These are phyloP conservation scores for Liasis olivaceus DNA, from an alignment of 2,797 vertebrate species.

Conservation along the genomic window DNA sequence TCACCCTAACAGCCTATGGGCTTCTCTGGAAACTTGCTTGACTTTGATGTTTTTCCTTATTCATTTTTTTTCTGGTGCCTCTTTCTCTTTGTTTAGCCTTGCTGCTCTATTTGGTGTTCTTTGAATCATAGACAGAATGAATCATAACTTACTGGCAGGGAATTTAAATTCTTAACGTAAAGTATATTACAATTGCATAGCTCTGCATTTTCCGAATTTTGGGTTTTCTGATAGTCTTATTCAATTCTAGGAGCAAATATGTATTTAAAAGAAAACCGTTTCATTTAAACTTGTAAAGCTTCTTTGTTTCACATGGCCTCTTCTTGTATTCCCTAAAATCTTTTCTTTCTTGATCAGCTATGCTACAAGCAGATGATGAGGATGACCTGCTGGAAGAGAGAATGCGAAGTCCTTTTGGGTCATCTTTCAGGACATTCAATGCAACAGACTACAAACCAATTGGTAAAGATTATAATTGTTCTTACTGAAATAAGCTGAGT, in stretches of 20 bases:
- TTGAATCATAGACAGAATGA: neutral
- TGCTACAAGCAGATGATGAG: slow-evolving; percentile 98
- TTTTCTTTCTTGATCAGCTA: slow-evolving; percentile 78
- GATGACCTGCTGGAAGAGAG: slow-evolving; percentile 97
- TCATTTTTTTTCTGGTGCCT: neutral
- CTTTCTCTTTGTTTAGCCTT: neutral
- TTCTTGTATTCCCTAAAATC: neutral
- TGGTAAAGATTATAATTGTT: slow-evolving; percentile 75
- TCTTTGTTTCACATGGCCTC: neutral
- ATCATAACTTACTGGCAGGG: neutral
- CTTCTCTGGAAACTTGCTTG: slow-evolving; percentile 2
- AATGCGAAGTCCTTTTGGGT: slow-evolving; percentile 98
- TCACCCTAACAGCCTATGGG: neutral
- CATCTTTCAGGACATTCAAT: slow-evolving; percentile 97
- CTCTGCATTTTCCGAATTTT: neutral
- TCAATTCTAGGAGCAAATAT: neutral
- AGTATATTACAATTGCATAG: neutral
- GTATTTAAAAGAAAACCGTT: neutral
- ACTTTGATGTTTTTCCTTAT: neutral
- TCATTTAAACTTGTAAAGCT: neutral
- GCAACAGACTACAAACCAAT: slow-evolving; percentile 99
- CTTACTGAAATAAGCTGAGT: neutral
- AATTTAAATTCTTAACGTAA: neutral
- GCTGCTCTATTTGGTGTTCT: neutral
- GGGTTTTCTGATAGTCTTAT: neutral